Base-by-base conservation (phyloP, 2,113 vertebrate genomes). In the Nesoenas mayeri region DNA sequence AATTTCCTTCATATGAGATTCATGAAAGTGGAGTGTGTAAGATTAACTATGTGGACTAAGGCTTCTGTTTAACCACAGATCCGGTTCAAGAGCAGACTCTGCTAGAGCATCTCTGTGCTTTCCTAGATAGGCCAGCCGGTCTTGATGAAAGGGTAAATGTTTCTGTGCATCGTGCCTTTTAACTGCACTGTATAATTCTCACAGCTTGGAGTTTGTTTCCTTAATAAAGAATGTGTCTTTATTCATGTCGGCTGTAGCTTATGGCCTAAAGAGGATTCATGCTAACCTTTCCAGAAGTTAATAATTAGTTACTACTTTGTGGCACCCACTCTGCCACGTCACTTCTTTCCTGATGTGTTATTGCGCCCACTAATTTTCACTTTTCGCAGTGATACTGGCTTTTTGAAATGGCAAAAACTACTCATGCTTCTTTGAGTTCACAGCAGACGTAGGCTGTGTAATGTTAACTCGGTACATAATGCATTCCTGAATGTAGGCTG, bases 91-190 rank as follows among this genome's bases (percentile, higher is more conserved):
- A 91, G 75, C 90, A 93, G 96, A 82, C 79, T 92, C 95, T 92
- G 1, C 95, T 95, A 94, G 89, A 97, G 86, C 84, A 64, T 47
- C 95, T 97, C 92, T 56, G 4, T 79, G 91, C 90, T 93, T 92
- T 93, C 91, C 96, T 96, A 96, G 95, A 70, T 97, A 96, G 91
- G 96, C 61, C 67, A 93, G 47, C 93, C 47, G 0, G 62, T 96
- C 92, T 91, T 81, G 95, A 94, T 82, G 91, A 92, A 97, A 96
- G 97, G 97, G 97, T 97, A 97, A 97, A 95, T 24, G 79, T 89
- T 84, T 74, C 88, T 75, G 29, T 91, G 92, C 94, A 96, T 95
- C 31, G 3, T 97, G 95, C 87, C 93, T 97, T 96, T 84, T 61
- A 73, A 90, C 48, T 83, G 81, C 0, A 9, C 86, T 97, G 88